Evolutionary conservation across 2,113 vertebrate genomes (phyloP), one percentile per base, ranked within the genome.

Genomic region (Halichoerus grypus): DNA sequence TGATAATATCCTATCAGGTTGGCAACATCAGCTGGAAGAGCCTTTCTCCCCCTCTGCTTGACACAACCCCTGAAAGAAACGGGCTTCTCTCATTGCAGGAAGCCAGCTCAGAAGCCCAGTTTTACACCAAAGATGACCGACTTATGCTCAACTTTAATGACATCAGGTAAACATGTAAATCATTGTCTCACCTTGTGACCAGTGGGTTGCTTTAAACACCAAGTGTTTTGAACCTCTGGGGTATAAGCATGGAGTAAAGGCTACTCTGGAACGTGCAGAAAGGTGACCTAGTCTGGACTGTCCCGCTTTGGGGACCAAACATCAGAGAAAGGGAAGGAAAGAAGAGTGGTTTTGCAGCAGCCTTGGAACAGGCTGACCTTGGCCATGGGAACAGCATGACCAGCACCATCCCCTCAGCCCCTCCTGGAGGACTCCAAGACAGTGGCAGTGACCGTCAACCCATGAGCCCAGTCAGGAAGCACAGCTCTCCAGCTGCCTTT

Each of bases 31-130:
- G 11, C 53, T 53, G 51, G 26, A 61, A 53, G 22, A 57, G 24
- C 13, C 15, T 91, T 26, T 83, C 67, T 81, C 49, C 42, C 74
- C 33, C 57, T 59, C 51, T 12, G 10, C 19, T 16, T 8, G 8
- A 74, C 1, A 1, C 39, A 51, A 26, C 36, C 39, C n/a, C 81
- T 55, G 14, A 81, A 83, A 83, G 42, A 77, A 39, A 16, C 1
- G 46, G 9, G 42, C 36, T 77, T 96, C 80, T 97, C 80, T 96
- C 19, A 0, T 96, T 96, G 67, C 97, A 98, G 98, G 98, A 98
- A 79, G 65, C 97, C 53, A 93, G 31, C 21, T 97, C 95, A 0
- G 88, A 98, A 19, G 81, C 84, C 79, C 92, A 94, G 51, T 98
- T 98, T 79, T 92, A 86, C 6, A 71, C 21, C 0, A 5, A 95